A percentile compares a stretch with the other conserved stretches of the same genome.
These are phyloP conservation scores for Tetramorium alpestre DNA, from an alignment of 1,140 invertebrate species.

Conservation along the genomic window DNA sequence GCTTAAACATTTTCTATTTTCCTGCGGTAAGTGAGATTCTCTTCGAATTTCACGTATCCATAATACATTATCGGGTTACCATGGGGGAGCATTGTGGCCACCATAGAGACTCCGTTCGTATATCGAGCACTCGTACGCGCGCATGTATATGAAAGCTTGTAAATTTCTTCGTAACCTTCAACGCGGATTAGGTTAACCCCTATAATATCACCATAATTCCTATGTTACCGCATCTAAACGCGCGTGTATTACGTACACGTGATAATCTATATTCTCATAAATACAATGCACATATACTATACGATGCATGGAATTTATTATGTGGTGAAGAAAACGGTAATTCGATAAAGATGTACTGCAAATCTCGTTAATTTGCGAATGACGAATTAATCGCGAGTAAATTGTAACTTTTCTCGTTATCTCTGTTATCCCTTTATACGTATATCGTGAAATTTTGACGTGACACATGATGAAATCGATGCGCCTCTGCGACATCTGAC, in stretches of 20 bases:
- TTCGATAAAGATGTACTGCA: neutral
- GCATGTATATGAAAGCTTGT: conserved; percentile 67
- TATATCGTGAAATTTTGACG: conserved; percentile 30
- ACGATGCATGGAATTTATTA: conserved; percentile 11
- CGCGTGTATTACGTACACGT: conserved; percentile 9
- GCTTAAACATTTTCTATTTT: conserved; percentile 75
- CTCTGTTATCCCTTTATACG: neutral
- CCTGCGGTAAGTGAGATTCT: conserved; percentile 66
- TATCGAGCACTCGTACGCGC: conserved; percentile 59
- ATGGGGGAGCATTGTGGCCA: conserved; percentile 75
- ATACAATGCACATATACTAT: conserved; percentile 38
- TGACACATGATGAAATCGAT: neutral
- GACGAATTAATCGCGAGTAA: neutral
- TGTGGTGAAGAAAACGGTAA: neutral
- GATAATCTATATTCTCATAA: conserved; percentile 67
- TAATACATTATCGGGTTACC: conserved; percentile 76
- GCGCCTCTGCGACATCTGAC: neutral
- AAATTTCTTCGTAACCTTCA: conserved; percentile 73
- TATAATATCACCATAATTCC: conserved; percentile 74
- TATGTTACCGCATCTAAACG: conserved; percentile 68
- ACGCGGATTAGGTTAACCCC: conserved; percentile 73
- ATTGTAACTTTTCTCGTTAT: neutral
- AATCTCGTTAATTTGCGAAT: neutral
- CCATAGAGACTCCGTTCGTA: conserved; percentile 67
- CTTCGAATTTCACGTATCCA: conserved; percentile 75